These are phyloP conservation scores for Neosilurus hyrtlii DNA, from an alignment of 2,797 vertebrate species.

Conservation along the genomic window DNA sequence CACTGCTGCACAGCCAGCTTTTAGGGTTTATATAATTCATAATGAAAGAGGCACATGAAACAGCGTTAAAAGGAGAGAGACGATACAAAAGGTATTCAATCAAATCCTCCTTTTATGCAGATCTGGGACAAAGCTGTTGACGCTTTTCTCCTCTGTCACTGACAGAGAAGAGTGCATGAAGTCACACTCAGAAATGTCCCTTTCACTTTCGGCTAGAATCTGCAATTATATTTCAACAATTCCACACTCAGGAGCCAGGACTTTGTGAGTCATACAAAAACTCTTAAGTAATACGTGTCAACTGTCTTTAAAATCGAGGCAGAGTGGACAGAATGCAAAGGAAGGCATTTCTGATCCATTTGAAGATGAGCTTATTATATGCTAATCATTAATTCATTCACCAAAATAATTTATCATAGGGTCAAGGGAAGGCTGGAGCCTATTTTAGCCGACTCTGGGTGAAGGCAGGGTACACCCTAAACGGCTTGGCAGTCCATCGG, in stretches of 20 bases:
- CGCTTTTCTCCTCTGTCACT: constrained; percentile 36
- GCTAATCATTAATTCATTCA: background rate
- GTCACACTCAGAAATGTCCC: constrained; percentile 11
- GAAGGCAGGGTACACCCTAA: no score
- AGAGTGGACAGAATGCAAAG: background rate
- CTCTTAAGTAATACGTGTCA: background rate
- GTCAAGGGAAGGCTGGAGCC: no score
- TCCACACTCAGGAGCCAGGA: background rate
- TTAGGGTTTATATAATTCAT: constrained; percentile 54
- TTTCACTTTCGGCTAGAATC: constrained; percentile 28
- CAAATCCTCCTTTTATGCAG: constrained; percentile 44
- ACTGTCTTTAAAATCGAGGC: background rate
- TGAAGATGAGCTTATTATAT: background rate
- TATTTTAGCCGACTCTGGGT: no score
- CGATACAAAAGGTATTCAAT: constrained; percentile 43
- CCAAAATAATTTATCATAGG: no score
- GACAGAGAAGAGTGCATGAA: constrained; percentile 28
- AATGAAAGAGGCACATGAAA: constrained; percentile 54
- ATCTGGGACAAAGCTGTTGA: constrained; percentile 52
- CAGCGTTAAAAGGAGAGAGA: constrained; percentile 44
- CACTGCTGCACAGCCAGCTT: constrained; percentile 33
- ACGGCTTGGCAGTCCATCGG: no score
- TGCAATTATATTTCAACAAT: constrained; percentile 21
- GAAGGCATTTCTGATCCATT: background rate
- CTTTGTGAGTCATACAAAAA: background rate